These are phyloP conservation scores for Perccottus glenii DNA, from an alignment of 2,113 vertebrate genomes.

Conservation along the genomic window DNA sequence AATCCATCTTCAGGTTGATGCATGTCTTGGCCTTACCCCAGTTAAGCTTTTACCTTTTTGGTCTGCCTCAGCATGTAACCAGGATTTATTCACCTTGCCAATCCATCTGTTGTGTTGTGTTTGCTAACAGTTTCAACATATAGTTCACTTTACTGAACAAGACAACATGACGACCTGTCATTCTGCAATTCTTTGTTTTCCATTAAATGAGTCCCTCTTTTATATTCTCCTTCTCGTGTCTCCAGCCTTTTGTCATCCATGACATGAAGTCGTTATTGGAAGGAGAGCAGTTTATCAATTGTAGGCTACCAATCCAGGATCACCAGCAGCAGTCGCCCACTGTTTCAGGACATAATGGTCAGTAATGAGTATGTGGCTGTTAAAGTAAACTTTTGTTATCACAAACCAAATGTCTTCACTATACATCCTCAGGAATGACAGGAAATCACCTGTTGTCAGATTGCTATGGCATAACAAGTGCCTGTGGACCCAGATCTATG, in stretches of 20 bases:
- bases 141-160: not conserved
- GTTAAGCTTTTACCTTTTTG: slow-evolving; percentile 40
- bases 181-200: too few species aligned
- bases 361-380: not conserved
- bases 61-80: slow-evolving; percentile 15
- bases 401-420: not conserved
- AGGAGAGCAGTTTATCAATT: slow-evolving; percentile 94
- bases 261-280: slow-evolving; percentile 97
- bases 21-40: slow-evolving; percentile 38
- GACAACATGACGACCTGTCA: not conserved
- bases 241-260: slow-evolving; percentile 95
- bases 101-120: slow-evolving; percentile 7
- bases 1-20: slow-evolving; percentile 39
- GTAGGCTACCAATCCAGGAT: slow-evolving; percentile 80
- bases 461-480: slow-evolving; percentile 15
- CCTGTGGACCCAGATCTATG: slow-evolving; percentile 75
- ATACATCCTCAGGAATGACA: not conserved
- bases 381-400: not conserved
- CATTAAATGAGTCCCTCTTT: not conserved
- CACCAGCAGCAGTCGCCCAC: slow-evolving; percentile 74
- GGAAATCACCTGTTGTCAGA: slow-evolving; percentile 28
- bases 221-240: not conserved
- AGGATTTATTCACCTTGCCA: slow-evolving; percentile 27
- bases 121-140: slow-evolving; percentile 29
- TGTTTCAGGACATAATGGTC: slow-evolving; percentile 67